Conservation (phyloP, 1,140 invertebrate species). For the Drosophila funebris region DNA sequence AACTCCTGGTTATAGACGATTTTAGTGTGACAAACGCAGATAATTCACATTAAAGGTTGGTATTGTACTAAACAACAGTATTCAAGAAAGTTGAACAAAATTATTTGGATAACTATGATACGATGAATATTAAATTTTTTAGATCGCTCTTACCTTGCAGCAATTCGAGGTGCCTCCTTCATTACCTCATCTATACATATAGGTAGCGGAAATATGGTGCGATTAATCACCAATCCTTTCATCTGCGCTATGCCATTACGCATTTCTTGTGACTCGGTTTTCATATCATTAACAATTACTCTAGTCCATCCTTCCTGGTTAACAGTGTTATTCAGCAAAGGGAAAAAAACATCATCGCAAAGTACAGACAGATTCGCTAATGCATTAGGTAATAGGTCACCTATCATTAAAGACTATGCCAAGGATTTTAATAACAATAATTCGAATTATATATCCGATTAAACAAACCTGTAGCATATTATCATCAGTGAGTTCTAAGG, state of each 20-base stretch:
- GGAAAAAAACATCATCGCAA: constrained; percentile 90
- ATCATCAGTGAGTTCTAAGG: constrained; percentile 85
- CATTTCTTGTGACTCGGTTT: constrained; percentile 88
- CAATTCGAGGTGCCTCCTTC: constrained; percentile 84
- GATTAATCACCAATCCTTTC: constrained; percentile 84
- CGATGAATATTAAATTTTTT: too few relatives aligned
- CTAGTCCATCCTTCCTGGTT: constrained; percentile 89
- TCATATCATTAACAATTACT: constrained; percentile 89
- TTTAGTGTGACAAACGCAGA: too few relatives aligned
- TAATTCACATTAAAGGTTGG: too few relatives aligned
- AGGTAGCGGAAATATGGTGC: constrained; percentile 88
- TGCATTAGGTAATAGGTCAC: constrained; percentile 86
- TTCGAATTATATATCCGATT: not conserved
- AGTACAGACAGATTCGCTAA: constrained; percentile 90
- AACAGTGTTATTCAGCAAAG: constrained; percentile 86
- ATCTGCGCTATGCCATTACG: constrained; percentile 89
- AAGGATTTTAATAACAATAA: not conserved
- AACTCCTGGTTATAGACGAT: too few relatives aligned
- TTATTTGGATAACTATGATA: too few relatives aligned
- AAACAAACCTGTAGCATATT: constrained; percentile 86
- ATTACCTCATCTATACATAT: constrained; percentile 88
- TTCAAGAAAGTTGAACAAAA: too few relatives aligned
- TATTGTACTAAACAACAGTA: too few relatives aligned
- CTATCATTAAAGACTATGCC: constrained; percentile 56
- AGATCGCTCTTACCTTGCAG: constrained; percentile 84